A percentile compares a stretch with the other conserved stretches of the same genome.
Evolutionary conservation across 2,888 invertebrate genomes (phyloP).

Genomic region (Habrosyne pyritoides): DNA sequence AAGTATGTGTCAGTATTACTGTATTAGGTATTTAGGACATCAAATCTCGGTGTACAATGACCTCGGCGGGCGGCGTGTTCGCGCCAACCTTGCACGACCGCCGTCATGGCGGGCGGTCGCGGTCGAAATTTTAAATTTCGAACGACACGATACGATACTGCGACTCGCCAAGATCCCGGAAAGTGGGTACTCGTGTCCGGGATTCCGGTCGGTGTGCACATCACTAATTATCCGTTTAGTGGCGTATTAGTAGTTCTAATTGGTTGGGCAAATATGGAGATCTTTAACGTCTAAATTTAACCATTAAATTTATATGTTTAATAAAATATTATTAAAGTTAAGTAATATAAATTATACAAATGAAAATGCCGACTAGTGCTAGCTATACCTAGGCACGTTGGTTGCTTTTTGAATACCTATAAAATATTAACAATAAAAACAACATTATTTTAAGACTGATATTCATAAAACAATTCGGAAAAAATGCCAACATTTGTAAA

Average conservation of each 20-base stretch:
- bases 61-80: slow-evolving; percentile 64
- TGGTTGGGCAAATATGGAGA: no score
- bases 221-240: neutral
- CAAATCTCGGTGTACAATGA: slow-evolving; percentile 73
- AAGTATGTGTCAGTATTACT: slow-evolving; percentile 43
- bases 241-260: no score
- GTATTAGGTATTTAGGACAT: slow-evolving; percentile 76
- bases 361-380: no score
- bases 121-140: slow-evolving; percentile 48
- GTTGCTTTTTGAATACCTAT: no score
- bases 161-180: slow-evolving; percentile 35
- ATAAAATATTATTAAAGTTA: no score
- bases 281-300: no score
- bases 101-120: slow-evolving; percentile 44
- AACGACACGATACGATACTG: slow-evolving; percentile 34
- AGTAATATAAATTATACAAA: no score
- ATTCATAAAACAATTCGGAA: no score
- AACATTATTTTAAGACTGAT: no score
- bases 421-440: no score
- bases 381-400: no score
- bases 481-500: neutral
- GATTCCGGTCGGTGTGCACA: neutral
- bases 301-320: no score
- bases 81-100: slow-evolving; percentile 64
- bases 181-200: slow-evolving; percentile 29